Evolutionary conservation across 30 jellyfish, hydroid and myxozoan species (phyloP), one percentile per base, ranked within the genome.

Genomic region (Cassiopea andromeda): DNA sequence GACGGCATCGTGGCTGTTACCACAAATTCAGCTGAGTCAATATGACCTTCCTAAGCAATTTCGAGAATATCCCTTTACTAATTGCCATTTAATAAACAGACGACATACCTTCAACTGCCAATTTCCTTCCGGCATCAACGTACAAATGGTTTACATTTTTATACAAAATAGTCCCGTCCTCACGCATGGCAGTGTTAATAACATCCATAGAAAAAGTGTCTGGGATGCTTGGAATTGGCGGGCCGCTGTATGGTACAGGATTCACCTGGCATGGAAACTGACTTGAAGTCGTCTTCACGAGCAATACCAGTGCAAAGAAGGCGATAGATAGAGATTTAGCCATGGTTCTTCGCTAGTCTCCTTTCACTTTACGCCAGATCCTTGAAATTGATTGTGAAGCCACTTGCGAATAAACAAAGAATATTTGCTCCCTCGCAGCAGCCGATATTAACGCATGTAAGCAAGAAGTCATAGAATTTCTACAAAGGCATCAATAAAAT

Each of bases 141-240:
- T 9, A 77, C 16, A 77, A 18, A 16, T 43, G 79, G 13, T 48
- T 7, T 46, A 44, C 83, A 44, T 7, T 17, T 38, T 72, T 38
- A n/a, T 27, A 1, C 38, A 1, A 48, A 16, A 44, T 46, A 3
- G 18, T 16, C 7, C 83, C 83, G 7, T 44, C 12, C 1, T 1
- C 67, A 3, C 5, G n/a, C 17, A 2, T 46, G 50, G 12, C 4
- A 38, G 69, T 1, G 57, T 8, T 3, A 4, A 54, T 27, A 17
- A 77, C 3, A 57, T 85, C 93, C 81, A 75, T 38, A 15, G 93
- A 27, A 59, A 85, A 73, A 1, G 66, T 83, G 83, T 86, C 84
- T 1, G 93, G 93, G 46, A 86, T 86, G 4, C 46, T 86, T 9
- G 93, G 93, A 27, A 76, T 4, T 38, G 81, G 50, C 27, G 93